Conservation (phyloP, 2,888 invertebrate genomes). For the Caenorhabditis japonica region DNA sequence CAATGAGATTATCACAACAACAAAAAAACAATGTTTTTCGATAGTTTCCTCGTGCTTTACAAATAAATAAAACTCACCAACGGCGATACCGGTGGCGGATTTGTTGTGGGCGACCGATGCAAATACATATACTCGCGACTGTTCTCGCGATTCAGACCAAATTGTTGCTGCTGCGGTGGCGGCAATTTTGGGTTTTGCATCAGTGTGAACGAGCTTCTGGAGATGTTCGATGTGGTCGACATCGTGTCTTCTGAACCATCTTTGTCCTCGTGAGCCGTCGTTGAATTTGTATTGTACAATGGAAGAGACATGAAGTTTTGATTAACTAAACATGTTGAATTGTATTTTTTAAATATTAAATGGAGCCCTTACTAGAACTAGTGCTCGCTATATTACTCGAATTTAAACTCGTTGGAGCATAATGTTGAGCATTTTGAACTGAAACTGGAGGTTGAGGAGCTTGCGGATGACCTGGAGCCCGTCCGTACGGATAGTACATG, state of each 20-base stretch:
- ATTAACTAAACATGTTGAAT: conserved; percentile 21
- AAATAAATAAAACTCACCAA: conserved; percentile 2
- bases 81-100: conserved; percentile 23
- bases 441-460: conserved; percentile 1
- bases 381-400: conserved; percentile 13
- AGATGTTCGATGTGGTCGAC: conserved; percentile 51
- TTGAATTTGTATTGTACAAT: conserved; percentile 7
- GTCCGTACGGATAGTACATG: conserved; percentile 58
- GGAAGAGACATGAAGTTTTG: conserved; percentile 31
- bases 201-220: conserved; percentile 43
- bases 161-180: conserved; percentile 17
- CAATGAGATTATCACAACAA: no score
- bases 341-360: background rate
- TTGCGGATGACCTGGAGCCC: conserved; percentile 16
- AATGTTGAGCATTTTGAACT: conserved; percentile 3
- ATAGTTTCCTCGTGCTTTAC: no score
- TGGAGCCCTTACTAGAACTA: conserved; percentile 16
- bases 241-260: conserved; percentile 41
- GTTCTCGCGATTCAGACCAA: conserved; percentile 32
- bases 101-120: conserved; percentile 34
- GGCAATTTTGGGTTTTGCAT: conserved; percentile 42
- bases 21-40: no score
- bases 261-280: conserved; percentile 33
- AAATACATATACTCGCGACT: conserved; percentile 45
- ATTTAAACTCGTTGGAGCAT: conserved; percentile 12